Evolutionary conservation across 2,888 invertebrate genomes (phyloP).

Genomic region (Uloborus plumipes): DNA sequence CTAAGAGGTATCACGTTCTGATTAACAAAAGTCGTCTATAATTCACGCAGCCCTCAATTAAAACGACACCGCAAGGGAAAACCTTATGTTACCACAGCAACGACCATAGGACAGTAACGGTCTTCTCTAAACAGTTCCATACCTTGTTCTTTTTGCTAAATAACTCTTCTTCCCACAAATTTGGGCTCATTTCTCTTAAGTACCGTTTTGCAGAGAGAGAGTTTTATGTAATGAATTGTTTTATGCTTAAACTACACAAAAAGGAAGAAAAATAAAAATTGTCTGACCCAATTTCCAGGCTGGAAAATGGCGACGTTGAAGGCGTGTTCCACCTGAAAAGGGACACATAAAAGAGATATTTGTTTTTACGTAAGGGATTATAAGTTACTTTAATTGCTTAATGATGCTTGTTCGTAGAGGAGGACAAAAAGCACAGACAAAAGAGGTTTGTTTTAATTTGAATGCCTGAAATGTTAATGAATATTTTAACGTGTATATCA

Average conservation of each 20-base stretch:
- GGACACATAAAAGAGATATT: background rate
- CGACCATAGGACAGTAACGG: too few species aligned
- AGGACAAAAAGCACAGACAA: background rate
- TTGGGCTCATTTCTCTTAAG: too few species aligned
- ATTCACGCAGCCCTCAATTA: too few species aligned
- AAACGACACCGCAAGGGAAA: too few species aligned
- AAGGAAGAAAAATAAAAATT: background rate
- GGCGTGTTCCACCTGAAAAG: background rate
- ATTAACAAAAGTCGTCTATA: too few species aligned
- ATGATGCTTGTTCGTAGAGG: background rate
- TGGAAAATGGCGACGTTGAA: background rate
- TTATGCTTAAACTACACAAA: background rate
- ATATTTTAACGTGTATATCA: too few species aligned
- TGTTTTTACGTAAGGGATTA: background rate
- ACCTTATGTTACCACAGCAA: too few species aligned
- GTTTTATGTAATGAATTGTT: background rate
- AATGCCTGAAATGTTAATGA: background rate
- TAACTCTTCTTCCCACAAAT: background rate
- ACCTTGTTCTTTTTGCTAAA: too few species aligned
- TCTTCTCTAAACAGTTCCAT: too few species aligned
- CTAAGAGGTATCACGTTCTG: too few species aligned
- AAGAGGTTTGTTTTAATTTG: background rate
- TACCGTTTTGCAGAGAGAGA: too few species aligned
- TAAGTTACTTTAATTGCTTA: conserved; percentile 4
- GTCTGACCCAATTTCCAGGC: background rate